Base-by-base conservation (phyloP, 2,888 invertebrate species). In the Carabus problematicus region DNA sequence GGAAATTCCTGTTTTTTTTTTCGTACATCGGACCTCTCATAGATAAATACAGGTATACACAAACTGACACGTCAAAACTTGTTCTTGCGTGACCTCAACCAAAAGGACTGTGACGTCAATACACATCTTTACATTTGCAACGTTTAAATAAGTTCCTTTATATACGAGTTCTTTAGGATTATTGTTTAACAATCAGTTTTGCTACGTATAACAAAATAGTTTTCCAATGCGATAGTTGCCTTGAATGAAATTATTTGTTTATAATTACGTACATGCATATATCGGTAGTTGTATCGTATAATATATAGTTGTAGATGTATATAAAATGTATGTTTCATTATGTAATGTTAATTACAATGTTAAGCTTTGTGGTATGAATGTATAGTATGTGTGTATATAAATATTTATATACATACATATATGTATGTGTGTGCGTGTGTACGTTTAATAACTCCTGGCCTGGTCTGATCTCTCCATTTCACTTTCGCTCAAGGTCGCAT, bases 401-500 rank as follows among this genome's bases (percentile, higher is more conserved):
- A 42, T 42, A 9, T 9, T 9, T 9, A 9, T 42, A 9, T 9
- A n/a, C n/a, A n/a, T n/a, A n/a, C n/a, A n/a, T n/a, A n/a, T 42
- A 42, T 8, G 9, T 42, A 42, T 42, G 42, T 42, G 49, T 12
- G 49, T 49, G 49, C 12, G 52, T 16, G 16, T 18, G 52, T 47
- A 14, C 4, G 16, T 52, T 14, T 52, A 49, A 49, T 49, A 52
- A 11, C 11, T 18, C 11, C 12, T 18, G 9, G 16, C 52, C 49
- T 4, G 29, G n/a, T 52, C 49, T 49, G n/a, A n/a, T 14, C 12
- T 43, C 39, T 55, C 16, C 29, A 39, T 64, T 64, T 67, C 67
- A 74, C 78, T 79, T 79, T 78, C 78, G 72, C 76, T 66, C 76
- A 79, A 78, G 78, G 79, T 76, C 78, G 76, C 68, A 47, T 73